These are phyloP conservation scores for Leucophenga varia DNA, from an alignment of 1,140 invertebrate species.

Conservation along the genomic window DNA sequence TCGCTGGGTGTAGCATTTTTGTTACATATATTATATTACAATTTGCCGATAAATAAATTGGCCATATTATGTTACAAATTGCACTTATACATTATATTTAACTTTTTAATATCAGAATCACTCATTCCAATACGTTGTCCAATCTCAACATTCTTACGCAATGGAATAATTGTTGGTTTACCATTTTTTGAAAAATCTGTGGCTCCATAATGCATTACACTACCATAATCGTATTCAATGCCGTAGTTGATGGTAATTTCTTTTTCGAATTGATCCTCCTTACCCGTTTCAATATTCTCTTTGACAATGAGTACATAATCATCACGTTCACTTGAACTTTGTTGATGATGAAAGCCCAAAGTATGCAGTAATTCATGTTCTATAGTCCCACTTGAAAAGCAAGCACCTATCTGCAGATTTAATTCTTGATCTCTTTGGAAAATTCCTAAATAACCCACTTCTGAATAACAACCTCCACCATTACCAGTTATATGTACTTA, in stretches of 20 bases:
- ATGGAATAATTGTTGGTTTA: constrained; percentile 65
- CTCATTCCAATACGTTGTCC: constrained; percentile 60
- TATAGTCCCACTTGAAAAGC: constrained; percentile 55
- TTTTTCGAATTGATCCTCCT: constrained; percentile 60
- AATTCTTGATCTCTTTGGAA: constrained; percentile 43
- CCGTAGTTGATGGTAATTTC: constrained; percentile 47
- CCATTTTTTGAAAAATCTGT: constrained; percentile 73
- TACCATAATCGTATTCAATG: constrained; percentile 64
- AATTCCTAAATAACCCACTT: constrained; percentile 58
- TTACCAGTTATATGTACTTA: too few relatives aligned
- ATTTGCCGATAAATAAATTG: too few relatives aligned
- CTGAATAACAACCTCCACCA: constrained; percentile 57
- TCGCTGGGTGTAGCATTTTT: too few relatives aligned
- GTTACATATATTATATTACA: too few relatives aligned
- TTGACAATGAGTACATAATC: constrained; percentile 65
- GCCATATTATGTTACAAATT: too few relatives aligned
- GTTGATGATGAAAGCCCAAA: constrained; percentile 70
- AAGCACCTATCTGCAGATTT: constrained; percentile 19
- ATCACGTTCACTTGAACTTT: constrained; percentile 68
- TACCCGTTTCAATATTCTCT: constrained; percentile 64
- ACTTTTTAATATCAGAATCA: constrained; percentile 58
- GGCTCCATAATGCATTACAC: constrained; percentile 69
- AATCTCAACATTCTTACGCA: constrained; percentile 30
- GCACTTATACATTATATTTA: constrained; percentile 59
- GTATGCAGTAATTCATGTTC: constrained; percentile 70